These are phyloP conservation scores for Philotrypesis tridentata DNA, from an alignment of 1,140 invertebrate species.

Conservation along the genomic window DNA sequence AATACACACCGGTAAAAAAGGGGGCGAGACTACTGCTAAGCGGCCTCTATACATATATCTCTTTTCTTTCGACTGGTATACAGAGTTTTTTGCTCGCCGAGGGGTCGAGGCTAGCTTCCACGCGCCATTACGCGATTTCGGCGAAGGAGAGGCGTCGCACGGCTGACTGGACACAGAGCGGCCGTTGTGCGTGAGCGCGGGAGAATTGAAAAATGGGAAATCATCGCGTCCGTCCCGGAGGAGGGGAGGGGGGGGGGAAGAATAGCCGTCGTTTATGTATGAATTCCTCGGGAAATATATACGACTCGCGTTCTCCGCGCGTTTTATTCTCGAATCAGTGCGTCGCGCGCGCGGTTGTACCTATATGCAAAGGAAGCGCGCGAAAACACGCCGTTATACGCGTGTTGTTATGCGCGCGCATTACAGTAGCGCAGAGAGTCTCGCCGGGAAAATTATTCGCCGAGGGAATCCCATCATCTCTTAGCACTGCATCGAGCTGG, in stretches of 20 bases:
- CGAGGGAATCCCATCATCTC: background rate
- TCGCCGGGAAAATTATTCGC: constrained; percentile 41
- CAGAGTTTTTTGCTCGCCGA: background rate
- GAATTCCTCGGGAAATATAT: background rate
- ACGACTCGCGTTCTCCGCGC: background rate
- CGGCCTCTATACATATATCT: background rate
- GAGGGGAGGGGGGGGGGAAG: background rate
- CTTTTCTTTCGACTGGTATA: background rate
- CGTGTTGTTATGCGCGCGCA: background rate
- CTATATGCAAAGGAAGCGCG: background rate
- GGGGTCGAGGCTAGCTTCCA: background rate
- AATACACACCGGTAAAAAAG: background rate
- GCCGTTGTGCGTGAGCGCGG: background rate
- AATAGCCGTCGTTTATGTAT: constrained; percentile 1
- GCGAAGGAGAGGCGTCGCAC: background rate
- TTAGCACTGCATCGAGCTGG: background rate
- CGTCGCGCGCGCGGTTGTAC: too few relatives aligned
- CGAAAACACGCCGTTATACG: background rate
- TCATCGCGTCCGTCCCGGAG: constrained; percentile 9
- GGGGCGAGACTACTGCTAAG: background rate
- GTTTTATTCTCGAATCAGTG: background rate
- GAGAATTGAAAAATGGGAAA: constrained; percentile 32
- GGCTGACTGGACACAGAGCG: background rate
- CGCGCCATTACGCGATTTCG: constrained; percentile 42
- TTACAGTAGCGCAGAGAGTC: too few relatives aligned